Conservation (phyloP, 2,797 vertebrate species). For the Podargus strigoides region DNA sequence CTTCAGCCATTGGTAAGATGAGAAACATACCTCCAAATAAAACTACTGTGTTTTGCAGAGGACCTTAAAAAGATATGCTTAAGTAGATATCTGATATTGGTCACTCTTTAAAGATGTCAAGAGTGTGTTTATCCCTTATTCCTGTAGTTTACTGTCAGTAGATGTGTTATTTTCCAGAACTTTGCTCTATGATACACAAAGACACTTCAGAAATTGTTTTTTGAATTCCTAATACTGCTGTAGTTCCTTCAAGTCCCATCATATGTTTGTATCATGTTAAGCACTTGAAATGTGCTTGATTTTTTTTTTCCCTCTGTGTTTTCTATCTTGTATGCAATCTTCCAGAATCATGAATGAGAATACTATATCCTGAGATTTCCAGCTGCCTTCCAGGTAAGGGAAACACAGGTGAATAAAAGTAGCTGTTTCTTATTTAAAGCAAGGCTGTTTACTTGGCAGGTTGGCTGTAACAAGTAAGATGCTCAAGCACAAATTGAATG, state of each 20-base stretch:
- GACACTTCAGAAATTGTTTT: neutral
- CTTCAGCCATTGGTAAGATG: neutral
- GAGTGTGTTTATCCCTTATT: neutral
- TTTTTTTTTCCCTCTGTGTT: neutral
- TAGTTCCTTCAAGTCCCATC: neutral
- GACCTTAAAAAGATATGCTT: neutral
- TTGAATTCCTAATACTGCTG: neutral
- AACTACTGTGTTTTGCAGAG: neutral
- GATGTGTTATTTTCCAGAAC: neutral
- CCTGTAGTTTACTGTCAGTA: neutral
- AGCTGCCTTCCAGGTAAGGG: neutral
- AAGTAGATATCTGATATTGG: fast-evolving
- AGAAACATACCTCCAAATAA: neutral
- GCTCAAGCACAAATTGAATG: neutral
- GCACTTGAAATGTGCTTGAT: neutral
- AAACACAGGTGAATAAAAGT: neutral
- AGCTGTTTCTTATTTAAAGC: neutral
- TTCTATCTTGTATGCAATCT: neutral
- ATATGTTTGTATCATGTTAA: neutral
- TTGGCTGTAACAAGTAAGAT: neutral
- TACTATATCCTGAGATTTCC: neutral
- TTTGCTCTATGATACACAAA: neutral
- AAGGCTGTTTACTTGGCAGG: neutral
- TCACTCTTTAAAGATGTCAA: neutral
- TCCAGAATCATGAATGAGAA: neutral